Percentiles rank a stretch among this genome's conserved stretches.
Evolutionary conservation across 2,888 invertebrate species (phyloP).

Genomic region (Deilephila elpenor): DNA sequence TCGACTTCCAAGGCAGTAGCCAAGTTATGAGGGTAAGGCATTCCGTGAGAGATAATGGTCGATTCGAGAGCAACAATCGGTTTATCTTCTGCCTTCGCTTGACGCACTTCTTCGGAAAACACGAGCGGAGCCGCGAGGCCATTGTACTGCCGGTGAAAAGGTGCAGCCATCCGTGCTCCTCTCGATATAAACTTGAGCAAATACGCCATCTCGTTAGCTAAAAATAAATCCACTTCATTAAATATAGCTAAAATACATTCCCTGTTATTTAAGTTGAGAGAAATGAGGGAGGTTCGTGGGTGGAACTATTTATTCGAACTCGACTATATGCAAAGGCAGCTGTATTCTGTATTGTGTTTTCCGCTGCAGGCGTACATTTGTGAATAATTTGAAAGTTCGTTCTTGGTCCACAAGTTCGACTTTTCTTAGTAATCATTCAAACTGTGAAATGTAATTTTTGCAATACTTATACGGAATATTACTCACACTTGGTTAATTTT

Average conservation of each 20-base stretch:
- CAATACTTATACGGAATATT: too few relatives aligned
- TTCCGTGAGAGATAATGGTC: conserved; percentile 98
- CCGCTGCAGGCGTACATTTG: conserved; percentile 27
- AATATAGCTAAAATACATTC: conserved; percentile 45
- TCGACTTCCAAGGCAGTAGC: conserved; percentile 94
- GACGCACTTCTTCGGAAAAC: conserved; percentile 86
- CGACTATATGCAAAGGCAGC: conserved; percentile 35
- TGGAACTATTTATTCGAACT: conserved; percentile 41
- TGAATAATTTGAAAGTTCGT: background rate
- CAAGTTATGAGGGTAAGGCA: conserved; percentile 97
- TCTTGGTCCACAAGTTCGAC: background rate
- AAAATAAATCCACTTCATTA: conserved; percentile 55
- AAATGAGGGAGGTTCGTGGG: conserved; percentile 41
- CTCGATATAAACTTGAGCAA: conserved; percentile 56
- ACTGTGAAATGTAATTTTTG: too few relatives aligned
- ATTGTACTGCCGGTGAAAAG: conserved; percentile 52
- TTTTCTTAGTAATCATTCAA: background rate
- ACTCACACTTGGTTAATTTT: too few relatives aligned
- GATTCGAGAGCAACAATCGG: conserved; percentile 98
- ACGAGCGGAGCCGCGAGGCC: conserved; percentile 52
- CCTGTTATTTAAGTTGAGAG: conserved; percentile 39
- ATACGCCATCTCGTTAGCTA: conserved; percentile 63
- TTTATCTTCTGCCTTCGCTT: conserved; percentile 85
- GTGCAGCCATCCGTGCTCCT: conserved; percentile 46
- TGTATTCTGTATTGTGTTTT: conserved; percentile 41